A percentile compares a stretch with the other conserved stretches of the same genome.
Conservation (phyloP, 2,888 invertebrate species). For the Lithophane semibrunnea region DNA sequence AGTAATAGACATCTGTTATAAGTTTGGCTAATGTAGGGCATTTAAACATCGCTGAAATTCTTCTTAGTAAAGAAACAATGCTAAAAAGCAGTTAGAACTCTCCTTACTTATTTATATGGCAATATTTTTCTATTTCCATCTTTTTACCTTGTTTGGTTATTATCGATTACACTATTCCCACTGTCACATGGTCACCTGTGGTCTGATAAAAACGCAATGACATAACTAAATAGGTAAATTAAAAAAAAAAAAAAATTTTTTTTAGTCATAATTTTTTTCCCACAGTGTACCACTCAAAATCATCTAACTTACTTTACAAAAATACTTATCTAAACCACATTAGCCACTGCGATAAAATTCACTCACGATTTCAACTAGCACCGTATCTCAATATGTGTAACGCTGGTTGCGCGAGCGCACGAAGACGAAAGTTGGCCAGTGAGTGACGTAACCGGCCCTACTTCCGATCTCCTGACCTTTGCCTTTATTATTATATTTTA, state of each 20-base stretch:
- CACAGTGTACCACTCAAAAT: neutral
- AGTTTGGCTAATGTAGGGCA: slow-evolving; percentile 10
- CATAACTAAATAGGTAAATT: neutral
- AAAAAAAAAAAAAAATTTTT: neutral
- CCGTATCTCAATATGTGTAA: slow-evolving; percentile 52
- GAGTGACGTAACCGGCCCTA: slow-evolving; percentile 71
- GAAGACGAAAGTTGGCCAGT: slow-evolving; percentile 73
- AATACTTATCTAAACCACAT: neutral
- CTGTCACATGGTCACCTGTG: neutral
- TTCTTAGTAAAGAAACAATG: neutral
- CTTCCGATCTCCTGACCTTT: slow-evolving; percentile 73
- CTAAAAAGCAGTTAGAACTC: too few relatives aligned
- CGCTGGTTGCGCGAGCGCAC: slow-evolving; percentile 53
- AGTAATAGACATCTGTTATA: slow-evolving; percentile 7
- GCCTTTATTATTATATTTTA: slow-evolving; percentile 53
- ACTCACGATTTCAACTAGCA: slow-evolving; percentile 55
- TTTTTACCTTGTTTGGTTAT: neutral
- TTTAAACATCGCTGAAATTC: neutral
- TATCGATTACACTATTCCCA: neutral
- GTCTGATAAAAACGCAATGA: neutral
- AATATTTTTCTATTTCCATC: neutral
- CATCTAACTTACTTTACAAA: neutral
- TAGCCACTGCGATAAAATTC: slow-evolving; percentile 11
- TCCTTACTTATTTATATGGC: neutral
- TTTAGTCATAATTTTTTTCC: neutral